Evolutionary conservation across 1,140 invertebrate genomes (phyloP), one percentile per base, ranked within the genome.

Genomic region (Drosophila ambigua): DNA sequence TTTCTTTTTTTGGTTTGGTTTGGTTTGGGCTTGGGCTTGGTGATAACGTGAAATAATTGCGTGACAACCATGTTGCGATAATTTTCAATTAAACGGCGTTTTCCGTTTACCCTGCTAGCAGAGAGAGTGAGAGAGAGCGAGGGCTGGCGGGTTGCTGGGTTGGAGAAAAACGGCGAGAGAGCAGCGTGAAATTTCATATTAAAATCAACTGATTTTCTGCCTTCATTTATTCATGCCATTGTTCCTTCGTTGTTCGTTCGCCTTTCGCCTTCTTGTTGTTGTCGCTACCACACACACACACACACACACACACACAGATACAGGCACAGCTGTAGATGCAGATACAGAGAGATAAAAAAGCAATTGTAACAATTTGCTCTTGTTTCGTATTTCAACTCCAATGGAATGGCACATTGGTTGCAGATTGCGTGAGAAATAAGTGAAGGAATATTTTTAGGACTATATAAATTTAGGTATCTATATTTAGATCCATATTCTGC

Each of bases 21-120:
- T 39, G 35, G 35, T 13, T 35, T 39, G 35, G 35, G 16, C 16
- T 20, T 20, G 44, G 79, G 65, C 43, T 62, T 61, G 83, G 83
- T 88, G 83, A 88, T 88, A 88, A 88, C 83, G 83, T 71, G 83
- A 88, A 88, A 85, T 91, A 91, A 91, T 91, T 91, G 89, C 88
- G 88, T 89, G 82, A 91, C 88, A 91, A 91, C 84, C 89, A 88
- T 91, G 84, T 87, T 80, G 81, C 77, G 89, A 91, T 91, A 91
- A 91, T 91, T 90, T 90, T 91, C 90, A 89, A 91, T 91, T 90
- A 91, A 89, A 91, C 73, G 77, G 65, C 82, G 74, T 82, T 87
- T 85, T 85, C 74, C 52, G 64, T 55, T 79, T 49, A 16, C n/a
- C 15, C 24, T 9, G 23, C 8, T 39, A 16, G 35, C 15, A 51